Percentiles rank a stretch among this genome's conserved stretches.
Conservation (phyloP, 2,797 vertebrate species). For the Ctenosaura bakeri region DNA sequence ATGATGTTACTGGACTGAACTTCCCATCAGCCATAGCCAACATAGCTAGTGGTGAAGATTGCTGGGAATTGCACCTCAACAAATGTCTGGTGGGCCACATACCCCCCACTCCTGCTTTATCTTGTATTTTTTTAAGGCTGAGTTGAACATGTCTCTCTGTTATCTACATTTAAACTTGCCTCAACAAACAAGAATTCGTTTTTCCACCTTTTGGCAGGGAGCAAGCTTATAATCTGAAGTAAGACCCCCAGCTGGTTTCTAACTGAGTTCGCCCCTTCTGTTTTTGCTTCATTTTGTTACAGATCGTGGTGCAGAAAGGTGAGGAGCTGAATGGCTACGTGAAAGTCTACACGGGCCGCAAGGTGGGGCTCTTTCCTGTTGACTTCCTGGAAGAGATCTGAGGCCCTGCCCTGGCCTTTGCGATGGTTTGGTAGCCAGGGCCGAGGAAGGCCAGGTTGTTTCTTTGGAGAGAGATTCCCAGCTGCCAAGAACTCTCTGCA, state of each 20-base stretch:
- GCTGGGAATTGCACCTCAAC: no score
- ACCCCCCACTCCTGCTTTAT: no score
- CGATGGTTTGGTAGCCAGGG: constrained; percentile 12
- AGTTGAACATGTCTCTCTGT: neutral
- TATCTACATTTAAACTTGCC: neutral
- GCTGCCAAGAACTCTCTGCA: constrained; percentile 5
- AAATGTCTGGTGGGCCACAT: no score
- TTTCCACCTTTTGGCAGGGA: neutral
- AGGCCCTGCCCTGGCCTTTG: constrained; percentile 45
- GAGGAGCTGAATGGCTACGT: constrained; percentile 93
- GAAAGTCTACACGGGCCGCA: constrained; percentile 93
- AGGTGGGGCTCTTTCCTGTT: constrained; percentile 91
- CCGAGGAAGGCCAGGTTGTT: constrained; percentile 8
- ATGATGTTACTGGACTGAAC: no score
- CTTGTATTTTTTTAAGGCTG: neutral
- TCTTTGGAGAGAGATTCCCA: constrained; percentile 21
- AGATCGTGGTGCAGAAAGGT: constrained; percentile 96
- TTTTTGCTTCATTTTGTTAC: constrained; percentile 17
- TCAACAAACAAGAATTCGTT: neutral
- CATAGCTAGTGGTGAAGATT: no score
- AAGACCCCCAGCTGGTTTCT: neutral
- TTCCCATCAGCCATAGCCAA: no score
- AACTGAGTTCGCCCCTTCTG: neutral
- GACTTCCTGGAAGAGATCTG: constrained; percentile 93
- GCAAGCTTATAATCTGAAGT: neutral